Evolutionary conservation across 64 coral and sea anemone species (phyloP).

Genomic region (Catalaphyllia jardinei): DNA sequence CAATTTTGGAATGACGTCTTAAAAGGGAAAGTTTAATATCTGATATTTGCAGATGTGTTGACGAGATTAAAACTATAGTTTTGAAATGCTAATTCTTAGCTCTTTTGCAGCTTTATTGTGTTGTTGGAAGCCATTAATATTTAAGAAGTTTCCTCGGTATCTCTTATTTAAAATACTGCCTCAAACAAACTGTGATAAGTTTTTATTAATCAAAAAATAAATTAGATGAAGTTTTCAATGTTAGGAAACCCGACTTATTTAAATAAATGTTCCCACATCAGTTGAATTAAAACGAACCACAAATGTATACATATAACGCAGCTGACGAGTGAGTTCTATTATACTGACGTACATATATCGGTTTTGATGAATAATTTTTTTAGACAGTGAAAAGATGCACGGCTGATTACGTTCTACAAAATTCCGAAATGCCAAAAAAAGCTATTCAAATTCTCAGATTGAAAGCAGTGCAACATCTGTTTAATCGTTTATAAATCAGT

Average conservation of each 20-base stretch:
- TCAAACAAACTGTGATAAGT: conserved; percentile 10
- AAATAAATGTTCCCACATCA: not conserved
- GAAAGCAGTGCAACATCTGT: too few species aligned
- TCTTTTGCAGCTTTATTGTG: conserved; percentile 4
- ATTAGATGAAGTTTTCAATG: not conserved
- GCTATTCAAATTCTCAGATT: too few species aligned
- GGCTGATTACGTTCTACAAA: too few species aligned
- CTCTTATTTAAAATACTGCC: not conserved
- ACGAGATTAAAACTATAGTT: conserved; percentile 7
- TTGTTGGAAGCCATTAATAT: conserved; percentile 19
- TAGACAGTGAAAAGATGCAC: too few species aligned
- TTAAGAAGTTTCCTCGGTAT: conserved; percentile 23
- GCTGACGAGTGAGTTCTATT: not conserved
- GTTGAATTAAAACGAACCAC: conserved; percentile 2
- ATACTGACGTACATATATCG: not conserved
- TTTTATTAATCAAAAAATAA: not conserved
- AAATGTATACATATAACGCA: not conserved
- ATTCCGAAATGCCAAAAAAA: too few species aligned
- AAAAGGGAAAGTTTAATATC: conserved; percentile 19
- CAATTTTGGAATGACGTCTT: conserved; percentile 8
- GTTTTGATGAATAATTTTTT: not conserved
- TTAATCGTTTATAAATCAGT: too few species aligned
- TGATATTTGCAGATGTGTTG: conserved; percentile 37
- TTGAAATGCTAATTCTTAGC: conserved; percentile 7
- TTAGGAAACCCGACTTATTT: not conserved